phyloP scores from a whole-genome alignment of 2,797 vertebrate species.

The Dipus sagitta region DNA sequence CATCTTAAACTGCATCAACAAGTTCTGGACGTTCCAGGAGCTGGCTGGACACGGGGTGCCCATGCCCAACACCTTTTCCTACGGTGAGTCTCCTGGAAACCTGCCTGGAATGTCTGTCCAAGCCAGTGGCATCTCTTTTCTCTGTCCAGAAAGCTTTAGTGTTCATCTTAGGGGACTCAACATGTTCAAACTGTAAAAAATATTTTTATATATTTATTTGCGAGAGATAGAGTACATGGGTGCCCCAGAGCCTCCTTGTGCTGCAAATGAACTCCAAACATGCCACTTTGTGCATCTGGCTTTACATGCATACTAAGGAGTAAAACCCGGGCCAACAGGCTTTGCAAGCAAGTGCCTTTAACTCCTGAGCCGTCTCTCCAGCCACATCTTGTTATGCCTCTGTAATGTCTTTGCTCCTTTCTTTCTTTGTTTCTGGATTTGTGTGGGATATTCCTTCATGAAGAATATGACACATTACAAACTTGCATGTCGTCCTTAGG shows the following conservation, averaged over 20 bases:
- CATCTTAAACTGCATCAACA: conserved; percentile 96
- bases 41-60: conserved; percentile 95
- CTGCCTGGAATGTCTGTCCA: neutral
- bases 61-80: conserved; percentile 95
- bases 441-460: no score
- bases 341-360: no score
- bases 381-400: neutral
- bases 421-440: neutral
- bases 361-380: no score
- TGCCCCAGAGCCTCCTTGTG: no score
- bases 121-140: neutral
- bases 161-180: neutral
- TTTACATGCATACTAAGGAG: no score
- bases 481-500: no score
- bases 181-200: neutral
- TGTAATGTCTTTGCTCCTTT: conserved; percentile 31
- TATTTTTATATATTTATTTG: no score
- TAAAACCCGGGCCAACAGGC: no score
- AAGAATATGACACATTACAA: no score
- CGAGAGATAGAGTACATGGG: no score
- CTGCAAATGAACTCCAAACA: no score
- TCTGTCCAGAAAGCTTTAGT: neutral
- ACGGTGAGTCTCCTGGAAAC: conserved; percentile 89
- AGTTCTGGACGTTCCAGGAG: conserved; percentile 97
- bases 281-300: no score